Conservation (phyloP, 2,888 invertebrate species). For the Oligia strigilis region DNA sequence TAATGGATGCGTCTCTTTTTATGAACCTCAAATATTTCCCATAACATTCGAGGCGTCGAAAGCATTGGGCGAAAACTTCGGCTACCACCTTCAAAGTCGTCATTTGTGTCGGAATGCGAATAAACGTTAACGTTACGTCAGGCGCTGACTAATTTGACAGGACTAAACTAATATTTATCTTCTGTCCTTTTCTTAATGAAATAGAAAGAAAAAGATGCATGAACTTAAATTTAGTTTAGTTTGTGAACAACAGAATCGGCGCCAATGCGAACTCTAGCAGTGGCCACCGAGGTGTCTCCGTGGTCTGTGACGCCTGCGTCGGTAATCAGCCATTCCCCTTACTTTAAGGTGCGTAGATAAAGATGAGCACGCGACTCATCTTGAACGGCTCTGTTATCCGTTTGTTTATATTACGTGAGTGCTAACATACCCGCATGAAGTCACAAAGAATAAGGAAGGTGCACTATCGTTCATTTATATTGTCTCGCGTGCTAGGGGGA, state of each 20-base stretch:
- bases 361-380: slow-evolving; percentile 65
- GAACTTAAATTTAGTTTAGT: no score
- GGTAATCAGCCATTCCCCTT: slow-evolving; percentile 65
- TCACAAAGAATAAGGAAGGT: slow-evolving; percentile 40
- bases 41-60: not conserved
- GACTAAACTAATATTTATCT: no score
- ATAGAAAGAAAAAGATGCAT: no score
- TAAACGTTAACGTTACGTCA: no score
- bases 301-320: not conserved
- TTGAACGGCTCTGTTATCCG: slow-evolving; percentile 53
- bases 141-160: no score
- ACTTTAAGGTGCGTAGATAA: slow-evolving; percentile 45
- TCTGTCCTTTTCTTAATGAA: no score
- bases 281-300: not conserved
- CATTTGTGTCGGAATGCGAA: no score
- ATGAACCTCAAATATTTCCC: not conserved
- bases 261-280: not conserved
- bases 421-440: slow-evolving; percentile 46
- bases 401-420: slow-evolving; percentile 49
- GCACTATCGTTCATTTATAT: slow-evolving; percentile 44
- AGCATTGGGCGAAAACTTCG: not conserved
- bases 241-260: no score
- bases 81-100: no score
- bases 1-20: not conserved
- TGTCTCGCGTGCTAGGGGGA: slow-evolving; percentile 22